These are phyloP conservation scores for Phragmatobia fuliginosa DNA, from an alignment of 2,888 invertebrate genomes.

Conservation along the genomic window DNA sequence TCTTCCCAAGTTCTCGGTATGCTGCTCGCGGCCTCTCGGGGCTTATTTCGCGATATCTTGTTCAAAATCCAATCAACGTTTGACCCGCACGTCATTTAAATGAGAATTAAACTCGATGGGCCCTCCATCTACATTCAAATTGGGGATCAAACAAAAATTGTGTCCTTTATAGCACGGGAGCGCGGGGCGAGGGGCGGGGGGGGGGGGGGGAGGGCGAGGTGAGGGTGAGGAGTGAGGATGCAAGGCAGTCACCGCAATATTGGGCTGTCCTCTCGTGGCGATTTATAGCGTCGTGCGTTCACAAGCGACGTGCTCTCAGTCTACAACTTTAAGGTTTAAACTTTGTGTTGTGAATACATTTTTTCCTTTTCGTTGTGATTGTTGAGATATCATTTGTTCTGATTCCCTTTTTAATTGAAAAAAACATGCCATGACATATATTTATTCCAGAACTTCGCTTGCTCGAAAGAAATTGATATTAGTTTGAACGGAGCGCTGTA, in stretches of 20 bases:
- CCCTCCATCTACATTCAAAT: conserved; percentile 68
- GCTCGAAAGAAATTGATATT: conserved; percentile 25
- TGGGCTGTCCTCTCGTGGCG: conserved; percentile 41
- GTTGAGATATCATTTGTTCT: conserved; percentile 28
- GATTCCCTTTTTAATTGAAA: conserved; percentile 21
- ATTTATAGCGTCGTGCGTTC: conserved; percentile 50
- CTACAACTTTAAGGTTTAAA: conserved; percentile 30
- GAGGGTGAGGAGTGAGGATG: conserved; percentile 4
- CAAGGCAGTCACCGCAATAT: conserved; percentile 27
- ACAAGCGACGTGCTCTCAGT: conserved; percentile 23
- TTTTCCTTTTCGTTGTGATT: conserved; percentile 46
- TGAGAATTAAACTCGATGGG: conserved; percentile 59
- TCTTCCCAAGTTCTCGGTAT: conserved; percentile 18
- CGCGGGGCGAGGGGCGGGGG: conserved; percentile 1
- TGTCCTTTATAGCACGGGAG: conserved; percentile 35
- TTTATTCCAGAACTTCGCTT: conserved; percentile 19
- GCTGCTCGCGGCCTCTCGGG: conserved; percentile 19
- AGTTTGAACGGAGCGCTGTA: conserved; percentile 14
- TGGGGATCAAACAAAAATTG: conserved; percentile 70
- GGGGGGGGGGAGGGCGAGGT: too few species aligned
- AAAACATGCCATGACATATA: conserved; percentile 19
- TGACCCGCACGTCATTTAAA: conserved; percentile 59
- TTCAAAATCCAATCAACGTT: conserved; percentile 50
- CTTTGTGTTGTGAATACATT: conserved; percentile 51
- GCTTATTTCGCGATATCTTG: conserved; percentile 38